These are phyloP conservation scores for Paramuricea clavata DNA, from an alignment of 92 coral and sea anemone genomes.

Conservation along the genomic window DNA sequence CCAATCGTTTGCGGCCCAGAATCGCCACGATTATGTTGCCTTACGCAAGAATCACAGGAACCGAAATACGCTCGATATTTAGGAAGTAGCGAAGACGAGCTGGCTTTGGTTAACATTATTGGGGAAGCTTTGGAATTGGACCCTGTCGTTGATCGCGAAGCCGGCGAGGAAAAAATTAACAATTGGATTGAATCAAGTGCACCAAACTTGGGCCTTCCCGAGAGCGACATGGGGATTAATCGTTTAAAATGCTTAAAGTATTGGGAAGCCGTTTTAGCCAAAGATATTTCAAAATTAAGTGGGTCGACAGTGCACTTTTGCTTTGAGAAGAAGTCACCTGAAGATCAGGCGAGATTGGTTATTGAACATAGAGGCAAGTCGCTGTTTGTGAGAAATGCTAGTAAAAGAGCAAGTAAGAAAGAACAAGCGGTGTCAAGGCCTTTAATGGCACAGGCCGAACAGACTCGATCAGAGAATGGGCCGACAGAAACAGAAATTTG, in stretches of 20 bases:
- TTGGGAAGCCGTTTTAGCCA: conserved; percentile 91
- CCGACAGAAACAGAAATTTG: neutral
- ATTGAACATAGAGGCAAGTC: conserved; percentile 96
- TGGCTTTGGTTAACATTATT: conserved; percentile 80
- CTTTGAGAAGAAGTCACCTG: conserved; percentile 89
- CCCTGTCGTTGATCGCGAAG: conserved; percentile 84
- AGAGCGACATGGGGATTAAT: conserved; percentile 87
- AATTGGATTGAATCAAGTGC: conserved; percentile 87
- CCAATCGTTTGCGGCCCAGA: neutral
- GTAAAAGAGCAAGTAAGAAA: conserved; percentile 35
- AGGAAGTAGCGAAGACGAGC: conserved; percentile 83
- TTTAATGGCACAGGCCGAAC: neutral
- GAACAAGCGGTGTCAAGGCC: conserved; percentile 22
- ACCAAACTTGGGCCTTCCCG: conserved; percentile 85
- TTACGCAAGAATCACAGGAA: conserved; percentile 26
- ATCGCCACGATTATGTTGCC: conserved; percentile 18
- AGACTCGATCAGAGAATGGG: neutral
- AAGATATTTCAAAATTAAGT: conserved; percentile 91
- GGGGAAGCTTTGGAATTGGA: conserved; percentile 92
- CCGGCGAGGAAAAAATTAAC: conserved; percentile 82
- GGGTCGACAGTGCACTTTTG: conserved; percentile 93
- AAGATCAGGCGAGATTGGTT: conserved; percentile 87
- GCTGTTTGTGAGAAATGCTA: conserved; percentile 82
- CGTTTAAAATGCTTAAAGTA: conserved; percentile 97
- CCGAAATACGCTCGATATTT: conserved; percentile 90